Evolutionary conservation across 2,797 vertebrate genomes (phyloP), one percentile per base, ranked within the genome.

Genomic region (Centropyge bicolor): DNA sequence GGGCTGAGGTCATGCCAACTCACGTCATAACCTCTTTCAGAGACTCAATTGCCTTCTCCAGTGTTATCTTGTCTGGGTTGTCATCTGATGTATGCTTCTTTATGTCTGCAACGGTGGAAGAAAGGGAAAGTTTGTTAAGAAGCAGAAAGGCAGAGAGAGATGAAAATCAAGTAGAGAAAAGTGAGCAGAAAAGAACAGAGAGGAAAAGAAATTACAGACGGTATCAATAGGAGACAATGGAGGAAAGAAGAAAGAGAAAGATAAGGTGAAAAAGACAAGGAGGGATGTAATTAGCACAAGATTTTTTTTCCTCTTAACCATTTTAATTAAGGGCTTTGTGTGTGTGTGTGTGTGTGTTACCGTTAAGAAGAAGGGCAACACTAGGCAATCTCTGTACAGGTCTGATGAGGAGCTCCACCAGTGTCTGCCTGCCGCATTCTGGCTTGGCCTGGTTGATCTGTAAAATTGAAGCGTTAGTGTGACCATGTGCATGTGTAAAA

Each of bases 11-110:
- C 16, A 46, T 0, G 3, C 16, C 43, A 54, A 95, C 98, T 98
- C 94, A 99, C 98, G 97, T 99, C 98, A 99, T 99, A 80, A 99
- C 98, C 95, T 99, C 98, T 92, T 97, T 99, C 70, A 99, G 91
- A 43, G 98, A 98, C 80, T 98, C 98, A 61, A 99, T 99, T 65
- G 98, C 98, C 94, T 95, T 97, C 84, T 98, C 98, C 83, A 99
- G 91, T 45, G 94, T 99, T 74, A 94, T 82, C 95, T 99, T 99
- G 92, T 99, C 98, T 64, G 98, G 98, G 89, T 98, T 99, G 86
- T 98, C 97, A 84, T 99, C 97, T 24, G 96, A 88, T 10, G 98
- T 99, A 67, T 99, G 98, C 81, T 99, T 99, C 95, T 96, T 99
- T 89, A 99, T 97, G 89, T 99, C 98, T 99, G 88, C 17, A 77